phyloP scores from a whole-genome alignment of 1,140 invertebrate species.

The Caerostris extrusa region DNA sequence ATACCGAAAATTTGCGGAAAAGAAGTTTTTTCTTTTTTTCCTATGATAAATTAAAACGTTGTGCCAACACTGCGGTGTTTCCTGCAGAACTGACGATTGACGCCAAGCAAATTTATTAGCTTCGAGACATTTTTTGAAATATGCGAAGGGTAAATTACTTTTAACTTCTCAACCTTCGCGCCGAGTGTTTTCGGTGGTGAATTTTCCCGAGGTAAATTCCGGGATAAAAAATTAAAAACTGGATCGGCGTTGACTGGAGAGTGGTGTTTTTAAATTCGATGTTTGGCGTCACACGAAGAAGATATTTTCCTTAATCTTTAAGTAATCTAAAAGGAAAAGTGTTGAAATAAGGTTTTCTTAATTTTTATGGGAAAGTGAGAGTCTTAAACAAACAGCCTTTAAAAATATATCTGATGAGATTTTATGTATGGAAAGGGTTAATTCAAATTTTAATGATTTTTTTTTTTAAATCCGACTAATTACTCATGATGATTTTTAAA shows the following conservation, averaged over 20 bases:
- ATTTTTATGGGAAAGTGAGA: background rate
- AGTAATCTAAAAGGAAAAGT: background rate
- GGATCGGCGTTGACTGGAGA: background rate
- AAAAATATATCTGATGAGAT: background rate
- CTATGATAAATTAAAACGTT: background rate
- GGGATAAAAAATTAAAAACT: background rate
- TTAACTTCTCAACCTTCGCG: background rate
- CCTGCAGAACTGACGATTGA: background rate
- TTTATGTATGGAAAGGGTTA: too few species aligned
- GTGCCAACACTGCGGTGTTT: background rate
- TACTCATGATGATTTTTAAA: too few species aligned
- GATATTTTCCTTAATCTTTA: background rate
- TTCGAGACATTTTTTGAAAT: slow-evolving; percentile 36
- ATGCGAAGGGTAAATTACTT: slow-evolving; percentile 3
- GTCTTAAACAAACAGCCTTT: background rate
- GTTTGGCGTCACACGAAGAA: background rate
- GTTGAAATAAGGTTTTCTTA: background rate
- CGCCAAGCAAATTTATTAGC: slow-evolving; percentile 34
- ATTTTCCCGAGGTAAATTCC: background rate
- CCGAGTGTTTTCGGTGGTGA: background rate
- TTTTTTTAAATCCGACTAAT: too few species aligned
- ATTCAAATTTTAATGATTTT: too few species aligned
- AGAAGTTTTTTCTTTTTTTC: slow-evolving; percentile 12
- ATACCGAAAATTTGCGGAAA: background rate
- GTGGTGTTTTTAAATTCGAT: background rate